Evolutionary conservation across 37 sponge, comb jelly and placozoan genomes (phyloP).

Genomic region (Halichondria panicea): DNA sequence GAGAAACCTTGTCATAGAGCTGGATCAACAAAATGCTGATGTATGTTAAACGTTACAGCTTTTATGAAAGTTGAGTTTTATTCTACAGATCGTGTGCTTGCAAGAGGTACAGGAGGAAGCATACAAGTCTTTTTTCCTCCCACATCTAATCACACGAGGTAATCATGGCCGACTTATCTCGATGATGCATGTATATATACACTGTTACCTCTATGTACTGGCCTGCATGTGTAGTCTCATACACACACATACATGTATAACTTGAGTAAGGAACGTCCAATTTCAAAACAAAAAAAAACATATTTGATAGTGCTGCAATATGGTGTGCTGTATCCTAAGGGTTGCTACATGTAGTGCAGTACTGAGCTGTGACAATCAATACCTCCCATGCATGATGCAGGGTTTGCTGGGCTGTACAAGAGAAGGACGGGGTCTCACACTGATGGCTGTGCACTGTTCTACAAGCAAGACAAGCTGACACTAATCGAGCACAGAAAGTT

Average conservation of each 20-base stretch:
- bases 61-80: neutral
- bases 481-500: constrained; percentile 40
- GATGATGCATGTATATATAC: too few relatives aligned
- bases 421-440: constrained; percentile 67
- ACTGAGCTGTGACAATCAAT: neutral
- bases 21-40: constrained; percentile 58
- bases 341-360: neutral
- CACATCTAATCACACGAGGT: constrained; percentile 53
- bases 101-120: constrained; percentile 85
- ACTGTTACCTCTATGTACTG: too few relatives aligned
- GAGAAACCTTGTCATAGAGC: constrained; percentile 48
- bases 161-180: neutral
- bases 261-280: too few relatives aligned
- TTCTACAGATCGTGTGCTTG: constrained; percentile 73
- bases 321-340: neutral
- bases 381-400: too few relatives aligned
- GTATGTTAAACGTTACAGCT: constrained; percentile 11
- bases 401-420: constrained; percentile 73
- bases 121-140: constrained; percentile 54
- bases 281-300: too few relatives aligned
- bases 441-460: constrained; percentile 94
- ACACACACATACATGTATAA: too few relatives aligned
- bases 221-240: too few relatives aligned
- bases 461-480: constrained; percentile 31
- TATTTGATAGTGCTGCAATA: too few relatives aligned